Base-by-base conservation (phyloP, 1,140 invertebrate species). In the Ostrea edulis region DNA sequence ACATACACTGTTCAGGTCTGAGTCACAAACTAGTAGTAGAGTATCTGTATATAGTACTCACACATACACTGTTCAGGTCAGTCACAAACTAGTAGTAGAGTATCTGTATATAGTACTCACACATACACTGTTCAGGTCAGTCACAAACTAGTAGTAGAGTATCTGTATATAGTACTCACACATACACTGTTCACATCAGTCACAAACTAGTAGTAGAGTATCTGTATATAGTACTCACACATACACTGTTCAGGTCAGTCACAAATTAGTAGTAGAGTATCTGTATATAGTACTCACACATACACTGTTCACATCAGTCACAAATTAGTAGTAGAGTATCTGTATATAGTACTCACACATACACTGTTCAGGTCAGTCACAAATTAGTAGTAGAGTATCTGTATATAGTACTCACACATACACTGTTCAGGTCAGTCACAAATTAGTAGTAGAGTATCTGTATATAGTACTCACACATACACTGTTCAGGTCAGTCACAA, bases 81-180 rank as follows among this genome's bases (percentile, higher is more conserved):
- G 68, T 11, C 9, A 44, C 35, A 44, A 44, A 44, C 5, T 44
- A 44, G 1, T 5, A 44, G 35, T 44, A 44, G 35, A 44, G 35
- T 44, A 5, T 44, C 35, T 5, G 5, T 44, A 44, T 44, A 44
- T 44, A 2, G 35, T 44, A 5, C 5, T 44, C 35, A 44, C 35
- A 44, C 35, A 44, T 5, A 90, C 91, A 20, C 85, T 82, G 44
- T 44, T 51, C 20, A 44, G 25, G 68, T 77, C 12, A 77, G 68
- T 11, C 9, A 44, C 35, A 44, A 44, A 44, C 5, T 44, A 44
- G 1, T 5, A 44, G 35, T 44, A 44, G 35, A 44, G 35, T 44
- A 5, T 44, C 35, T 5, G 5, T 44, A 44, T 44, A 44, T 44
- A 2, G 35, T 44, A 5, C 5, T 44, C 35, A 44, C 35, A 44